Conservation (phyloP, 1,140 invertebrate genomes). For the Drosophila micromelanica region DNA sequence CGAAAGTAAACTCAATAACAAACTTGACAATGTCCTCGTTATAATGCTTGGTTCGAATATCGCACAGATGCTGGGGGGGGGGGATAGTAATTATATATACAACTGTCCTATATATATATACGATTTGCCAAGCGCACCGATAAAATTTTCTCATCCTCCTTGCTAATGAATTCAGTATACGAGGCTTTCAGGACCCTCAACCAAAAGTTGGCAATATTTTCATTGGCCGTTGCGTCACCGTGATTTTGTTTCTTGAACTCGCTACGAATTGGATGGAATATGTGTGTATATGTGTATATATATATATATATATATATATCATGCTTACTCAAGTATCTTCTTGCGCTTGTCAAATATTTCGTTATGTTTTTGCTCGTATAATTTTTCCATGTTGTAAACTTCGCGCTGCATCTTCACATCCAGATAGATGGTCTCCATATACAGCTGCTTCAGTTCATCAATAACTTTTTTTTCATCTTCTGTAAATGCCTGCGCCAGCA, state of each 20-base stretch:
- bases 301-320: background rate
- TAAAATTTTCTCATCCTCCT: conserved; percentile 93
- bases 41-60: conserved; percentile 64
- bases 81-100: background rate
- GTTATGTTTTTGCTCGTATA: conserved; percentile 87
- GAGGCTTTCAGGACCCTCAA: conserved; percentile 93
- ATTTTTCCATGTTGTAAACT: conserved; percentile 93
- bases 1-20: conserved; percentile 93
- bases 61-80: conserved; percentile 37
- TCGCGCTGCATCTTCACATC: conserved; percentile 95
- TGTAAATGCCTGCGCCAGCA: conserved; percentile 67
- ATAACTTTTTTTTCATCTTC: conserved; percentile 90
- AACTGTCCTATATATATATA: too few relatives aligned
- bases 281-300: background rate
- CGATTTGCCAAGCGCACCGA: conserved; percentile 84
- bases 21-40: conserved; percentile 86
- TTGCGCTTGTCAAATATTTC: conserved; percentile 75
- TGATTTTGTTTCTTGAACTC: conserved; percentile 64
- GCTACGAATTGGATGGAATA: conserved; percentile 7
- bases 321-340: conserved; percentile 70
- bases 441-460: conserved; percentile 94
- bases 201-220: conserved; percentile 96
- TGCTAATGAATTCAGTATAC: conserved; percentile 90
- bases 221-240: conserved; percentile 50
- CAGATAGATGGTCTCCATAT: conserved; percentile 91